These are phyloP conservation scores for Agrochola lota DNA, from an alignment of 2,888 invertebrate genomes.

Conservation along the genomic window DNA sequence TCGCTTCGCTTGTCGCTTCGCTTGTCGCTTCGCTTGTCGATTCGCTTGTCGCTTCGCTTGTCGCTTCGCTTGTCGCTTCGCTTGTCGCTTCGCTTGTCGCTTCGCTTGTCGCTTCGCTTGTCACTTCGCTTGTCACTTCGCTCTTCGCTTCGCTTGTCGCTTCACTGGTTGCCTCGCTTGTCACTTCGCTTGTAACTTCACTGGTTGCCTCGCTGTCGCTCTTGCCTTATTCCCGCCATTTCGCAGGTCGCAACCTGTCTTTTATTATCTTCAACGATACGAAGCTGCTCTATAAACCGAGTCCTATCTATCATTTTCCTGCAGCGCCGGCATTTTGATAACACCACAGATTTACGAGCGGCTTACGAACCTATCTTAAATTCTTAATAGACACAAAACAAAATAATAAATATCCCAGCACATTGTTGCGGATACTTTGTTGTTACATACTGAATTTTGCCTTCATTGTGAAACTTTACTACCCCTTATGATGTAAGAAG, in stretches of 20 bases:
- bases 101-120: neutral
- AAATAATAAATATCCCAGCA: conserved; percentile 35
- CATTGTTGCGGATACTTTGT: conserved; percentile 57
- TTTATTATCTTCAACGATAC: conserved; percentile 49
- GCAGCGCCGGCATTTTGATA: conserved; percentile 71
- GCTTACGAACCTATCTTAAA: conserved; percentile 63
- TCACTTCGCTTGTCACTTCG: neutral
- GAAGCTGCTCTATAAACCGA: conserved; percentile 59
- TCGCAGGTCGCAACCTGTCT: conserved; percentile 44
- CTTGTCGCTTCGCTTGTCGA: neutral
- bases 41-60: no score
- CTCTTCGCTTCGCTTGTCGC: neutral
- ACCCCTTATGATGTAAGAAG: conserved; percentile 27
- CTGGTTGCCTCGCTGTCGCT: neutral
- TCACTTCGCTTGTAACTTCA: neutral
- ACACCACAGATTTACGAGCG: conserved; percentile 71
- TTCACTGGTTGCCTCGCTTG: neutral
- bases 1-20: neutral
- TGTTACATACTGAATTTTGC: conserved; percentile 16
- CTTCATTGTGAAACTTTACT: conserved; percentile 29
- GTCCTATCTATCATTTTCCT: conserved; percentile 70
- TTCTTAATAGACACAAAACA: conserved; percentile 63
- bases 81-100: neutral
- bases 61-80: neutral
- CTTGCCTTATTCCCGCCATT: neutral